A percentile compares a stretch with the other conserved stretches of the same genome.
These are phyloP conservation scores for Drosophila seguyi DNA, from an alignment of 1,140 invertebrate species.

Conservation along the genomic window DNA sequence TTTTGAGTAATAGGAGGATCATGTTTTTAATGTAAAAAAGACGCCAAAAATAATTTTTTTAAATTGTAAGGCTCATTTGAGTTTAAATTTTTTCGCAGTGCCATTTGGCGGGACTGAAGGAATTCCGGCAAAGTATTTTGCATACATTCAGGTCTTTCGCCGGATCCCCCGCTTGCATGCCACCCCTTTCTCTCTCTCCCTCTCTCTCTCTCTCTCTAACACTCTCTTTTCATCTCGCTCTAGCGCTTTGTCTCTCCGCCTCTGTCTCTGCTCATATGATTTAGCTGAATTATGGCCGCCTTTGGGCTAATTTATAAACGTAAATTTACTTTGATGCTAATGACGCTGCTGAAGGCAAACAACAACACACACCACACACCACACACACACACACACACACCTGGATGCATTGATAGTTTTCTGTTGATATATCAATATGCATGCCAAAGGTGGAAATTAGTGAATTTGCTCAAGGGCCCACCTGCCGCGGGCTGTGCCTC, in stretches of 20 bases:
- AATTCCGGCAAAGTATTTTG: slow-evolving; percentile 60
- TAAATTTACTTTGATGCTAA: slow-evolving; percentile 75
- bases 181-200: background rate
- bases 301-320: slow-evolving; percentile 63
- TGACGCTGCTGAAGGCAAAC: slow-evolving; percentile 57
- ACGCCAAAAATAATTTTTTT: too few species aligned
- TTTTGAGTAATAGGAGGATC: background rate
- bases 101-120: slow-evolving; percentile 5
- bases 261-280: slow-evolving; percentile 31
- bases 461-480: slow-evolving; percentile 49
- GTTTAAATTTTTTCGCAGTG: background rate
- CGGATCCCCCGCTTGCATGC: slow-evolving; percentile 2
- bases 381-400: slow-evolving; percentile 4
- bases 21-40: too few species aligned
- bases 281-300: slow-evolving; percentile 43
- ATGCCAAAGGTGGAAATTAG: slow-evolving; percentile 56
- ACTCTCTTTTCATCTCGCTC: background rate
- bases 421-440: slow-evolving; percentile 66
- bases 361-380: slow-evolving; percentile 15
- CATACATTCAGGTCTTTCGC: slow-evolving; percentile 45
- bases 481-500: background rate
- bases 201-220: background rate
- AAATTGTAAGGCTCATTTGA: background rate
- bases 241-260: slow-evolving; percentile 7
- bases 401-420: slow-evolving; percentile 48